These are phyloP conservation scores for Cottoperca gobio DNA, from an alignment of 2,797 vertebrate genomes.

Conservation along the genomic window DNA sequence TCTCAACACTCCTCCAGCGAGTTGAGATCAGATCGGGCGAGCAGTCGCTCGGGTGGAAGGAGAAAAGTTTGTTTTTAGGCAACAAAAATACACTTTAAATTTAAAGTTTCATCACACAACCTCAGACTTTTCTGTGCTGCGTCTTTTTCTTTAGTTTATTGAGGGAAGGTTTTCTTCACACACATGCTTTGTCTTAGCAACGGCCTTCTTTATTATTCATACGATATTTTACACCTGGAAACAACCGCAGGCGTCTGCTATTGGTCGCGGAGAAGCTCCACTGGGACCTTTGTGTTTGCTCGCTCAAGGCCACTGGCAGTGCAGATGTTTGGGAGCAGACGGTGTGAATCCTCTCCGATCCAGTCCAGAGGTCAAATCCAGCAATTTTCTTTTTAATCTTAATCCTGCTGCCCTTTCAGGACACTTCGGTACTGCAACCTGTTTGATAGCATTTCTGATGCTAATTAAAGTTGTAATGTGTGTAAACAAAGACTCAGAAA, in stretches of 20 bases:
- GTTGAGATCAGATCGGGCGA: constrained; percentile 18
- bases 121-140: no score
- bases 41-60: background rate
- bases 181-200: constrained; percentile 14
- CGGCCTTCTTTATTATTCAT: constrained; percentile 55
- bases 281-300: constrained; percentile 29
- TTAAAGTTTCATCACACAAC: background rate
- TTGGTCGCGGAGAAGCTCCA: constrained; percentile 18
- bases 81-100: background rate
- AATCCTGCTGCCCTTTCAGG: background rate
- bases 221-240: constrained; percentile 53
- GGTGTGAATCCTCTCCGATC: background rate
- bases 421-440: no score
- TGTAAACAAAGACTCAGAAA: constrained; percentile 48
- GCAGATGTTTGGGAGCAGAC: constrained; percentile 26
- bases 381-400: background rate
- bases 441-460: background rate
- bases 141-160: background rate
- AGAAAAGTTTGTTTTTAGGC: background rate
- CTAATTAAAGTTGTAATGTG: constrained; percentile 27
- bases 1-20: constrained; percentile 19
- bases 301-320: constrained; percentile 17
- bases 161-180: background rate
- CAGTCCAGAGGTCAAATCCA: background rate
- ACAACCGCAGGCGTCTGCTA: constrained; percentile 6